Evolutionary conservation across 1,140 invertebrate genomes (phyloP).

Genomic region (Linepithema humile): DNA sequence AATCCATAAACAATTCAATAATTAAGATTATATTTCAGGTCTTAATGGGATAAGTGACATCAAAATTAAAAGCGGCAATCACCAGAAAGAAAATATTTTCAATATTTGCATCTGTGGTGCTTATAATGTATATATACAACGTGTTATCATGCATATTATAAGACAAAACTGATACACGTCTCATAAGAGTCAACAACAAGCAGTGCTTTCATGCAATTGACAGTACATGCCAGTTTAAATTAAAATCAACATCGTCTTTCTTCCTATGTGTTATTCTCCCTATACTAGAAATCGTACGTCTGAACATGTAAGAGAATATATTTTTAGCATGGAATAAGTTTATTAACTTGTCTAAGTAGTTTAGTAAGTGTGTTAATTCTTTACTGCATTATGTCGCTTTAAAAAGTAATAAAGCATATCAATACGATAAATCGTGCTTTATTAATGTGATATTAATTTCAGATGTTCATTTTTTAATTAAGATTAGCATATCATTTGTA

Average conservation of each 20-base stretch:
- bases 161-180: neutral
- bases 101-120: slow-evolving; percentile 11
- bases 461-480: too few relatives aligned
- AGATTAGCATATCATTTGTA: too few relatives aligned
- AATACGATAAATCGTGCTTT: too few relatives aligned
- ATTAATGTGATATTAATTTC: too few relatives aligned
- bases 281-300: neutral
- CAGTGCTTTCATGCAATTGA: neutral
- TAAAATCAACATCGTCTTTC: neutral
- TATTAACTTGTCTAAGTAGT: neutral
- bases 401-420: too few relatives aligned
- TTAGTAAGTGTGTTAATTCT: too few relatives aligned
- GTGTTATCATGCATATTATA: slow-evolving; percentile 11
- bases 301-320: slow-evolving; percentile 25
- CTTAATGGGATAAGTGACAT: neutral
- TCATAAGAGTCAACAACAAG: neutral
- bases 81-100: neutral
- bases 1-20: too few relatives aligned
- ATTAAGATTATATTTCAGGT: neutral
- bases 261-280: too few relatives aligned
- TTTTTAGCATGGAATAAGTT: neutral
- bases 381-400: too few relatives aligned
- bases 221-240: neutral
- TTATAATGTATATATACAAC: neutral
- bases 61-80: neutral